phyloP scores from a whole-genome alignment of 2,797 vertebrate genomes.

The Sebastes itinus region DNA sequence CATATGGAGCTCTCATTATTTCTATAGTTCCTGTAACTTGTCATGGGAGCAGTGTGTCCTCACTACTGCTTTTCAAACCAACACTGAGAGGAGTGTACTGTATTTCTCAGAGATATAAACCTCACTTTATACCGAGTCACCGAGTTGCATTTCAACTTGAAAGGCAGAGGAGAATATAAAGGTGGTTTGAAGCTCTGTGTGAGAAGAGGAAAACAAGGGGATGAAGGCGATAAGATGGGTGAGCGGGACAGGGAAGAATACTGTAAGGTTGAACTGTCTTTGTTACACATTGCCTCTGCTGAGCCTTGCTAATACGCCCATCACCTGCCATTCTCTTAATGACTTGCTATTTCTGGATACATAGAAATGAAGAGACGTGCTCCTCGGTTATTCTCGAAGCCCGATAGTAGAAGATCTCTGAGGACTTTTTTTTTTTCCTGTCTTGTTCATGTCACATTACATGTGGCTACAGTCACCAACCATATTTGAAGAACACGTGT shows the following conservation, averaged over 20 bases:
- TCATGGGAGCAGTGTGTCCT: conserved; percentile 33
- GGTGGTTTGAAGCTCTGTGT: conserved; percentile 37
- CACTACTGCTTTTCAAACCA: conserved; percentile 27
- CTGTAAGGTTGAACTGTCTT: conserved; percentile 69
- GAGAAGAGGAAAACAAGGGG: conserved; percentile 50
- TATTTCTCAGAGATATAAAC: conserved; percentile 27
- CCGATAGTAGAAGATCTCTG: conserved; percentile 53
- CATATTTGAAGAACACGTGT: not conserved
- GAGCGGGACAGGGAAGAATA: conserved; percentile 46
- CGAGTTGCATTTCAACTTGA: conserved; percentile 49
- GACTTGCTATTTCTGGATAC: conserved; percentile 82
- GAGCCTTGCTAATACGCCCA: conserved; percentile 74
- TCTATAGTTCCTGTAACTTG: conserved; percentile 42
- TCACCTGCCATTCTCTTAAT: conserved; percentile 83
- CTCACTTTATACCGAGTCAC: conserved; percentile 18
- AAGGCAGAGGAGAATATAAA: conserved; percentile 38
- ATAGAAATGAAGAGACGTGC: conserved; percentile 69
- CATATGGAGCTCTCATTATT: conserved; percentile 53
- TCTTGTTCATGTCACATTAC: conserved; percentile 40
- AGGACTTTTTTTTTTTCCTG: conserved; percentile 40
- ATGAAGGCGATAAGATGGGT: conserved; percentile 44
- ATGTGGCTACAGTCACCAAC: conserved; percentile 26
- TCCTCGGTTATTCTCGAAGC: conserved; percentile 62
- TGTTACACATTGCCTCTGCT: conserved; percentile 70
- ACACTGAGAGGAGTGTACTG: not conserved